Evolutionary conservation across 2,888 invertebrate genomes (phyloP).

Genomic region (Cheilosia variabilis): DNA sequence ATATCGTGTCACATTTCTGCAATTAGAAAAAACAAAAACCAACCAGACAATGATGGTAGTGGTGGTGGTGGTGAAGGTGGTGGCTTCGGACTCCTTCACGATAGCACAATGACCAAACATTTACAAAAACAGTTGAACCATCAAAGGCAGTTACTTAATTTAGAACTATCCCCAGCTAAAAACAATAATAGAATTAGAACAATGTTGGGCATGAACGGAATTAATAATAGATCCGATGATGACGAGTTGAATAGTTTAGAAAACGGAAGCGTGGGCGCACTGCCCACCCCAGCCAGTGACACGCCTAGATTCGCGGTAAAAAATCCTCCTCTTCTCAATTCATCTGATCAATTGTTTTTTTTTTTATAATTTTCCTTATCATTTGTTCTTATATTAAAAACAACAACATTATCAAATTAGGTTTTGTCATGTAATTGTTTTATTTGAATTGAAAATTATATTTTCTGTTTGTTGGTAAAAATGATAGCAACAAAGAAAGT

Average conservation of each 20-base stretch:
- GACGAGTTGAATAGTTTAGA: conserved; percentile 81
- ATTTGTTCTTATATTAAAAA: conserved; percentile 49
- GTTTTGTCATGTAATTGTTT: conserved; percentile 46
- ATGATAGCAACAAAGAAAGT: conserved; percentile 12
- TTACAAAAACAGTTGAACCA: conserved; percentile 84
- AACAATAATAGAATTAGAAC: conserved; percentile 83
- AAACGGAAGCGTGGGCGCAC: conserved; percentile 83
- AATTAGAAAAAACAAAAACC: conserved; percentile 84
- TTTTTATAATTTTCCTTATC: conserved; percentile 31
- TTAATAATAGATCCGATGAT: conserved; percentile 80
- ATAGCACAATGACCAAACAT: conserved; percentile 83
- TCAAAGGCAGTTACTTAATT: conserved; percentile 83
- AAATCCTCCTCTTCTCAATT: conserved; percentile 70
- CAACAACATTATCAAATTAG: conserved; percentile 59
- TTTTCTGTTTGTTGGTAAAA: conserved; percentile 51
- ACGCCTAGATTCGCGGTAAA: conserved; percentile 84
- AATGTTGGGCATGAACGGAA: conserved; percentile 83
- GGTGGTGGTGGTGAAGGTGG: conserved; percentile 77
- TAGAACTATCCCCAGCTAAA: conserved; percentile 83
- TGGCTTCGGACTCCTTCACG: conserved; percentile 80
- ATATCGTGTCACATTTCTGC: conserved; percentile 93
- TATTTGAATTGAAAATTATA: conserved; percentile 50
- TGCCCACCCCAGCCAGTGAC: conserved; percentile 84
- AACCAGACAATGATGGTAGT: conserved; percentile 84
- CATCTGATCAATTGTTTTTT: conserved; percentile 64